Evolutionary conservation across 2,797 vertebrate species (phyloP), one percentile per base, ranked within the genome.

Genomic region (Nannoperca obscura): DNA sequence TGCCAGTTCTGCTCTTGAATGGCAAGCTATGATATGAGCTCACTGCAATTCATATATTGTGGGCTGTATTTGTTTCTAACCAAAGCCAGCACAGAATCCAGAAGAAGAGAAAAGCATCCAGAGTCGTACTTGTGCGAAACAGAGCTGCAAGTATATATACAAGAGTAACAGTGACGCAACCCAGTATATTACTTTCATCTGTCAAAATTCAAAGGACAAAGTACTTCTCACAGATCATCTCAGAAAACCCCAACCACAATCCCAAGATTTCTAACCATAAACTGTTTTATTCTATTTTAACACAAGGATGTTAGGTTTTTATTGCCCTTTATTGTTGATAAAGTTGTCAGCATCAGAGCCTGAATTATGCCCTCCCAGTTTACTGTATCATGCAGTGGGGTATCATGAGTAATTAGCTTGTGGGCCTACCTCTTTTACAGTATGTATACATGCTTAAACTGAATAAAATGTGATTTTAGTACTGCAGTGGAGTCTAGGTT

Each of bases 11-110:
- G 76, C 77, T 65, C 49, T 81, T 22, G 17, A 61, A 66, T 78
- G 77, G 84, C 80, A 78, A 78, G 79, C 69, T 50, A 73, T 55
- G 66, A 58, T 42, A 40, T 10, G 14, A 78, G 52, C 46, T 72
- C 55, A 10, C 10, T 15, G 15, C 34, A 74, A 13, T 57, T 64
- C 47, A 49, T 24, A 44, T 19, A 27, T 10, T 27, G 36, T 36
- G 20, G 38, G 54, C 32, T 71, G 44, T 44, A 8, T 62, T 24
- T 62, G 36, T 58, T 57, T 60, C 53, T 13, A 12, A 77, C 60
- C n/a, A 46, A 47, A 59, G 22, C 9, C 2, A 19, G 27, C 10
- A 50, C 27, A 62, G 13, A 65, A n/a, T 13, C n/a, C 4, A 71
- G 34, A 69, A 64, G 27, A n/a, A 42, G 34, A 65, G 24, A 22